Evolutionary conservation across 2,797 vertebrate genomes (phyloP).

Genomic region (Cygnus olor): DNA sequence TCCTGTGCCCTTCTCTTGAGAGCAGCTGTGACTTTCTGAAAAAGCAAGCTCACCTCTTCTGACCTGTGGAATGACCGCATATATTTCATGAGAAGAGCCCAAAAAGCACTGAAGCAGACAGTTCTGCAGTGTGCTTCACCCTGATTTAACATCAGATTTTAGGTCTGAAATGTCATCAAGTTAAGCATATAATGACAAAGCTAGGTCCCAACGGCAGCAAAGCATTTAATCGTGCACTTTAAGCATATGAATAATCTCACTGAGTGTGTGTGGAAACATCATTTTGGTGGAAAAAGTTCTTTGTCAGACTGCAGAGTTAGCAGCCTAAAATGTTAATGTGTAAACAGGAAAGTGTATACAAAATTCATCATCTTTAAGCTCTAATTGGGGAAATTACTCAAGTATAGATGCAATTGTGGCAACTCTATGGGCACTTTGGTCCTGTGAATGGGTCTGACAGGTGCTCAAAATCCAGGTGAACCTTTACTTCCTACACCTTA

Average conservation of each 20-base stretch:
- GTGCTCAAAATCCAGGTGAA: neutral
- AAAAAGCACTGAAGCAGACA: constrained; percentile 21
- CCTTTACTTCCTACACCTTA: neutral
- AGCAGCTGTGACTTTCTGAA: neutral
- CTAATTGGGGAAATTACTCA: neutral
- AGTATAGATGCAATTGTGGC: neutral
- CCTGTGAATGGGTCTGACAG: neutral
- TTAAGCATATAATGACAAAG: constrained; percentile 36
- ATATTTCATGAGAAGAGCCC: neutral
- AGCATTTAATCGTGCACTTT: constrained; percentile 28
- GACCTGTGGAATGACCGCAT: neutral
- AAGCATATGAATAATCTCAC: neutral
- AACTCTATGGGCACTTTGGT: neutral
- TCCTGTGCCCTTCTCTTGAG: neutral
- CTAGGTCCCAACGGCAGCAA: constrained; percentile 22
- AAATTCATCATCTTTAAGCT: neutral
- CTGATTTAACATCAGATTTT: constrained; percentile 46
- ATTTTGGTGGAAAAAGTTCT: neutral
- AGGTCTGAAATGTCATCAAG: constrained; percentile 57
- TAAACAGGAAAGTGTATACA: neutral
- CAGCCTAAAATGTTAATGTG: neutral
- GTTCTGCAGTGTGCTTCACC: neutral
- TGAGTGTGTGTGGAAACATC: neutral
- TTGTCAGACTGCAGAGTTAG: neutral
- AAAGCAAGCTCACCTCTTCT: constrained; percentile 2